Evolutionary conservation across 2,888 invertebrate genomes (phyloP), one percentile per base, ranked within the genome.

Genomic region (Hypomecis atomaria): DNA sequence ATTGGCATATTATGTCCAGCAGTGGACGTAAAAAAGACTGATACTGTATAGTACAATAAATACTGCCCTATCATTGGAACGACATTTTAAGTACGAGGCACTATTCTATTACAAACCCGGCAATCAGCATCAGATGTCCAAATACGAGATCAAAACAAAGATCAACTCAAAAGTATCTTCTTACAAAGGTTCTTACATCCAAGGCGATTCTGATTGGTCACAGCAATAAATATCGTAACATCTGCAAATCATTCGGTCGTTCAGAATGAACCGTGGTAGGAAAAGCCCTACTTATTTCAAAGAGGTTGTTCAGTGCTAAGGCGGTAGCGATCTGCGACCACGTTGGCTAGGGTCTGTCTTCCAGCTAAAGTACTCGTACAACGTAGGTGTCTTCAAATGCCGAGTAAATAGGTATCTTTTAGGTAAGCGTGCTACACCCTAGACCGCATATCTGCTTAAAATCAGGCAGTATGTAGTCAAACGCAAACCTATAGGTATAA

Each of bases 191-290:
- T 48, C 59, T 56, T 53, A 56, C 1, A 36, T 6, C 58, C 60
- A 54, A 59, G 65, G 64, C 63, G 62, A 57, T 53, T 53, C 47
- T 56, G 63, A 67, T 62, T 64, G 34, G 37, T 55, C 68, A 59
- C 59, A 65, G 72, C 71, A 71, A 73, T 75, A 72, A 75, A 71
- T 73, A 74, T 66, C 58, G 60, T 36, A 67, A 77, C 78, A 80
- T 81, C 79, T 81, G 81, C 82, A 78, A 79, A 82, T 83, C 82
- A 83, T 83, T 78, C 71, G 42, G 71, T 69, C 71, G 6, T 9
- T 23, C 37, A 56, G 45, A 45, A 45, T 56, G 45, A 56, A 45
- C 45, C 45, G 45, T 56, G 13, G 45, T 10, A n/a, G 37, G 6
- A 78, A 77, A 78, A 70, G 59, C 54, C 69, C 33, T 47, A 47